Evolutionary conservation across 2,888 invertebrate species (phyloP), one percentile per base, ranked within the genome.

Genomic region (Neoaliturus tenellus): DNA sequence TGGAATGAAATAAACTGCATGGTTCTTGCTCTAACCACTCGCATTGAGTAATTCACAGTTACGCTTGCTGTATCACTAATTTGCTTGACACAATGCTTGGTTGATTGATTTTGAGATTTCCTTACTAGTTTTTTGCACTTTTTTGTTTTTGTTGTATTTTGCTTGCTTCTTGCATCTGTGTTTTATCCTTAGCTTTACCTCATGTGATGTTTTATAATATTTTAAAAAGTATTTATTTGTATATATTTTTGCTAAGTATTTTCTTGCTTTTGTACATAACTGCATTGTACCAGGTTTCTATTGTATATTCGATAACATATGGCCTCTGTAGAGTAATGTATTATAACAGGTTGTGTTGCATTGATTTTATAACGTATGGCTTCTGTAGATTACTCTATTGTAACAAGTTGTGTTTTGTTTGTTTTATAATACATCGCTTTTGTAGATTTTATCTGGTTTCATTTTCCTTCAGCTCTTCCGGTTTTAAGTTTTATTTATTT

Each of bases 1-100:
- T 84, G 83, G 71, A 41, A n/a, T 39, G 78, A 80, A 41, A 83
- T 83, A 25, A 80, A 81, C 44, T 69, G 81, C 75, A 58, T 83
- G 83, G 58, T 83, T 41, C 73, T 48, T 51, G 41, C 83, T 51
- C 39, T 73, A n/a, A 31, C 58, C 35, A 39, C 28, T 41, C 12
- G 17, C 20, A 17, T 67, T 23, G n/a, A 41, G 39, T 71, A 71
- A 71, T n/a, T 12, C 71, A n/a, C 17, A 8, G 6, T 39, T 35
- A n/a, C 5, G 67, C 31, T 62, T 28, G 20, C 48, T 48, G 5
- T n/a, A n/a, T 12, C 12, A 62, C 62, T 67, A 4, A 23, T 25
- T 67, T 2, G 23, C 73, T 41, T 28, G 75, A n/a, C n/a, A n/a
- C n/a, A n/a, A n/a, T n/a, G n/a, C n/a, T n/a, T n/a, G n/a, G n/a